Percentiles rank a stretch among this genome's conserved stretches.
These are phyloP conservation scores for Eublepharis macularius DNA, from an alignment of 2,113 vertebrate genomes.

Conservation along the genomic window DNA sequence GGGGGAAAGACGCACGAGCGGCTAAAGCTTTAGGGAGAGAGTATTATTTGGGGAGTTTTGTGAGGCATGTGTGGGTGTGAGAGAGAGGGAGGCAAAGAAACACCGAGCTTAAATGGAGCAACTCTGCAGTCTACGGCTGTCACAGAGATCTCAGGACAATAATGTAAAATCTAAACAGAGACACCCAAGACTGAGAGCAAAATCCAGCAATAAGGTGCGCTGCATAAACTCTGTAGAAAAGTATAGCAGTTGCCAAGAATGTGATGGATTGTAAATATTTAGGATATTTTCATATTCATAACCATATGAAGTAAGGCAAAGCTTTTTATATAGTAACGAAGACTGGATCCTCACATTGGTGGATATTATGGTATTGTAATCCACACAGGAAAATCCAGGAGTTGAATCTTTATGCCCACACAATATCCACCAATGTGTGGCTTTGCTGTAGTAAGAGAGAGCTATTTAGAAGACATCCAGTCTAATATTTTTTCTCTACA, in stretches of 20 bases:
- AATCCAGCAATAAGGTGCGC: no score
- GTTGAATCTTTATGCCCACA: no score
- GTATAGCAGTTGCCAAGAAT: no score
- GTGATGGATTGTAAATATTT: not conserved
- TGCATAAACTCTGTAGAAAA: no score
- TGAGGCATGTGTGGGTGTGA: no score
- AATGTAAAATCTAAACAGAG: not conserved
- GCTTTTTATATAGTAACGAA: not conserved
- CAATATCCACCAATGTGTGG: no score
- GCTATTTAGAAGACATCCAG: no score
- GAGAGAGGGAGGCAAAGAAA: not conserved
- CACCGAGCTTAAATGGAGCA: not conserved
- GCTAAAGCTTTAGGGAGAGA: not conserved
- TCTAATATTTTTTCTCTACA: no score
- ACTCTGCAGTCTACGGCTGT: not conserved
- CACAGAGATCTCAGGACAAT: fast-evolving
- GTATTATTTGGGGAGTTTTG: not conserved
- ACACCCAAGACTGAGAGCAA: not conserved
- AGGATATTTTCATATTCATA: not conserved
- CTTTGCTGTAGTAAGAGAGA: not conserved
- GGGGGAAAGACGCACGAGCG: not conserved
- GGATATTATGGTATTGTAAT: no score
- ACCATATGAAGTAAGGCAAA: fast-evolving
- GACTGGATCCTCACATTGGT: no score
- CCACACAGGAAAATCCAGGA: no score